Conservation (phyloP, 2,113 vertebrate genomes). For the Nibea coibor region DNA sequence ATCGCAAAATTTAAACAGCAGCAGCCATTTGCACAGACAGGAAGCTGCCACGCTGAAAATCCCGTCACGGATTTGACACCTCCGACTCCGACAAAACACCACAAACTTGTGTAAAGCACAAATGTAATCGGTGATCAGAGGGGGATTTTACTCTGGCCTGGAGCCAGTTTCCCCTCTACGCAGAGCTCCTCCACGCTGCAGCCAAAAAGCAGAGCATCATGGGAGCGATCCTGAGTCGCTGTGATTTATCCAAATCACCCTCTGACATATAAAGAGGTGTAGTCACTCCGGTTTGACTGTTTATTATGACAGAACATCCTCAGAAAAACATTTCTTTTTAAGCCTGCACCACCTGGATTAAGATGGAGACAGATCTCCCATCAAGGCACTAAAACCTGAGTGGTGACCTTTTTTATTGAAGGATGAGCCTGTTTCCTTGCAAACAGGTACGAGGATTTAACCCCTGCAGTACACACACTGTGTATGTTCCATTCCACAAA, state of each 20-base stretch:
- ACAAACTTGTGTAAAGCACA: conserved; percentile 16
- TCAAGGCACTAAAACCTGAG: neutral
- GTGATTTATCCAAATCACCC: conserved; percentile 30
- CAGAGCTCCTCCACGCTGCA: conserved; percentile 4
- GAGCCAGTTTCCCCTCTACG: conserved; percentile 6
- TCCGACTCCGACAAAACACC: neutral
- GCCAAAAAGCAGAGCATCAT: conserved; percentile 48
- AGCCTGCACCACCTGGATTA: neutral
- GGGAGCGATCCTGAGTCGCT: conserved; percentile 25
- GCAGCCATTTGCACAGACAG: conserved; percentile 32
- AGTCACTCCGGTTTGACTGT: neutral
- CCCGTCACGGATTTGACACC: conserved; percentile 25
- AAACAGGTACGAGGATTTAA: conserved; percentile 13
- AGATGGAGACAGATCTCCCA: conserved; percentile 12
- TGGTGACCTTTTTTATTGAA: neutral
- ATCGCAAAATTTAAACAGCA: conserved; percentile 48
- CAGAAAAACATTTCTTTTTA: neutral
- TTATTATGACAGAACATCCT: conserved; percentile 9
- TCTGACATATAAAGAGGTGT: conserved; percentile 23
- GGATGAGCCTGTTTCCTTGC: conserved; percentile 22
- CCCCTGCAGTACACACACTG: neutral
- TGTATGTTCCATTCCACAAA: conserved; percentile 36
- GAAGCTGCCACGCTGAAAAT: conserved; percentile 27
- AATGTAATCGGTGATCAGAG: conserved; percentile 31
- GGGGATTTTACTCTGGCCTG: conserved; percentile 36